Evolutionary conservation across 2,113 vertebrate genomes (phyloP).

Genomic region (Tyto alba): DNA sequence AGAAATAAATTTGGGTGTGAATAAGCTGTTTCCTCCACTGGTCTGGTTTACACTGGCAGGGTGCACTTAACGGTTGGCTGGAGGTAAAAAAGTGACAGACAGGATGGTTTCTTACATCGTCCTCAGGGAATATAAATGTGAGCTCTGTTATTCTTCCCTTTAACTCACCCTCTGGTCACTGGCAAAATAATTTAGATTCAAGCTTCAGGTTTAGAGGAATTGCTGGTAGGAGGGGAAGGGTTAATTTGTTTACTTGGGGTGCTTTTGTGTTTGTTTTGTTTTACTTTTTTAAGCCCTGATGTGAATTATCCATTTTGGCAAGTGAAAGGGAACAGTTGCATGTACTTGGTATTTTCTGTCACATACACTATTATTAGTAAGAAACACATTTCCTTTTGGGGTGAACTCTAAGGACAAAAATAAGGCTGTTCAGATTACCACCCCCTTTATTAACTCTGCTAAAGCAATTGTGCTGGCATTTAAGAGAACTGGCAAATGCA

Average conservation of each 20-base stretch:
- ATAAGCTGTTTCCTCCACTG: constrained; percentile 31
- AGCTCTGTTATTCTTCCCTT: background rate
- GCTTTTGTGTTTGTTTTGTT: constrained; percentile 32
- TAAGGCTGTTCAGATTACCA: constrained; percentile 65
- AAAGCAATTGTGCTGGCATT: constrained; percentile 52
- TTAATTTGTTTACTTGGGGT: constrained; percentile 45
- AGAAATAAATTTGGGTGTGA: constrained; percentile 19
- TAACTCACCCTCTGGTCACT: background rate
- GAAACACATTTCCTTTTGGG: constrained; percentile 73
- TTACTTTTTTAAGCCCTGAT: constrained; percentile 45
- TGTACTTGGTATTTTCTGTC: constrained; percentile 62
- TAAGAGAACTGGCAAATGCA: constrained; percentile 52
- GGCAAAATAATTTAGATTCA: background rate
- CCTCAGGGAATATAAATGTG: background rate
- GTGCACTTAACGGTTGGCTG: background rate
- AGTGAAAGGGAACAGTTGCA: constrained; percentile 65
- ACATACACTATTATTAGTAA: constrained; percentile 69
- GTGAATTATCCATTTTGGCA: constrained; percentile 61
- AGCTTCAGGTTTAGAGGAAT: background rate
- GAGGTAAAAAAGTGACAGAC: constrained; percentile 23
- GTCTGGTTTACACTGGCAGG: constrained; percentile 2
- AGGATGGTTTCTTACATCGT: background rate
- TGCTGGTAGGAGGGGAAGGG: background rate
- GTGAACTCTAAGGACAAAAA: constrained; percentile 70
- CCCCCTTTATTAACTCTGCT: constrained; percentile 55